Evolutionary conservation across 2,888 invertebrate genomes (phyloP), one percentile per base, ranked within the genome.

Genomic region (Bhutanitis thaidina): DNA sequence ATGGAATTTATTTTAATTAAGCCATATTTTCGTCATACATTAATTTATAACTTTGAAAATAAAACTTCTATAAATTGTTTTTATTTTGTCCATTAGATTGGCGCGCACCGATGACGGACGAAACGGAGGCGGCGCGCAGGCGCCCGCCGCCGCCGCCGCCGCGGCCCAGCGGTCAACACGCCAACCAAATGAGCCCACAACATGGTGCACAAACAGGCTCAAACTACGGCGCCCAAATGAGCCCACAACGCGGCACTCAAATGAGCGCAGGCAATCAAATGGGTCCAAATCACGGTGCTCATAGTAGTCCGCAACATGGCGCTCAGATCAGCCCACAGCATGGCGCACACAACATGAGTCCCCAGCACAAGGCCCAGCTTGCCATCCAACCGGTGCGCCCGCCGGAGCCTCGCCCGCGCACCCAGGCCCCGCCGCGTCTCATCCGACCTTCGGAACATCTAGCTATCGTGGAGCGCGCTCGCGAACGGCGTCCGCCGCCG

Each of bases 41-140:
- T n/a, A n/a, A n/a, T n/a, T n/a, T n/a, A n/a, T n/a, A n/a, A n/a
- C n/a, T n/a, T n/a, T n/a, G n/a, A n/a, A n/a, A n/a, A n/a, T n/a
- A n/a, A n/a, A n/a, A n/a, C n/a, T n/a, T n/a, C n/a, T n/a, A 14
- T 35, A 25, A n/a, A 40, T 27, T 8, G 5, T 7, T 13, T 54
- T 55, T 53, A 40, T 5, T 16, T 77, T 72, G 61, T 67, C 62
- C 30, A 54, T 3, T 76, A 88, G 88, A 88, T 87, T 88, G 88
- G 88, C 88, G 88, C 80, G 85, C 87, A 67, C 88, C 88, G 69
- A 88, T 88, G 88, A 72, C 80, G 53, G 88, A 88, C 68, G 88
- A 87, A 66, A 64, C 82, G 74, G 87, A 87, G 75, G 81, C 77
- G 75, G 79, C 77, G 65, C 71, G 83, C 76, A 77, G 71, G 58